Evolutionary conservation across 1,140 invertebrate species (phyloP).

Genomic region (Aphelinus certus): DNA sequence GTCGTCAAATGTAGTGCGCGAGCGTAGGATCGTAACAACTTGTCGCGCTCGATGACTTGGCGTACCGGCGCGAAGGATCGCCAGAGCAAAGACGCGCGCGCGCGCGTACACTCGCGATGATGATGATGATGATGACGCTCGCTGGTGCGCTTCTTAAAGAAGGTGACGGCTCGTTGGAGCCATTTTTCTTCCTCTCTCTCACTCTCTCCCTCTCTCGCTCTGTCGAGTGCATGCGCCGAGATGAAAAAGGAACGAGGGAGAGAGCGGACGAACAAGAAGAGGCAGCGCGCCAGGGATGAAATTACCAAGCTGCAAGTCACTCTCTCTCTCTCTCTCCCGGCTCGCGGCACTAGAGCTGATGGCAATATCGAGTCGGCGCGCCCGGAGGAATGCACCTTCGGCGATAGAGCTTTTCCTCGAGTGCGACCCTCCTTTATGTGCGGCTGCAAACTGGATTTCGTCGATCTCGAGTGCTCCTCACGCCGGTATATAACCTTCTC

Average conservation of each 20-base stretch:
- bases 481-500: too few relatives aligned
- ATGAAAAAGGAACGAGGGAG: conserved; percentile 37
- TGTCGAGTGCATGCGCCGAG: background rate
- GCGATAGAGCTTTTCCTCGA: conserved; percentile 2
- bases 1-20: too few relatives aligned
- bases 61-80: background rate
- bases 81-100: background rate
- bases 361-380: conserved; percentile 16
- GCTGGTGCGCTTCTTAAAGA: conserved; percentile 9
- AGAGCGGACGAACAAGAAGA: conserved; percentile 43
- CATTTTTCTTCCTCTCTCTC: conserved; percentile 24
- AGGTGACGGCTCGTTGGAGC: conserved; percentile 16
- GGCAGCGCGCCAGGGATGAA: conserved; percentile 57
- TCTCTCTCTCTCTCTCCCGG: conserved; percentile 26
- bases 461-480: too few relatives aligned
- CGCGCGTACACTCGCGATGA: background rate
- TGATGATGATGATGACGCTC: conserved; percentile 21
- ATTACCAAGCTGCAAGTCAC: conserved; percentile 63
- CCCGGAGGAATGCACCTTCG: background rate
- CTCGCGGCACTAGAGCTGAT: background rate
- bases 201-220: conserved; percentile 30
- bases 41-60: background rate
- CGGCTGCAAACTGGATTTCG: too few relatives aligned
- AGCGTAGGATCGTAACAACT: too few relatives aligned
- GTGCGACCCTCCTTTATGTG: too few relatives aligned